Conservation (phyloP, 2,797 vertebrate genomes). For the Paratrypauchen microcephalus region DNA sequence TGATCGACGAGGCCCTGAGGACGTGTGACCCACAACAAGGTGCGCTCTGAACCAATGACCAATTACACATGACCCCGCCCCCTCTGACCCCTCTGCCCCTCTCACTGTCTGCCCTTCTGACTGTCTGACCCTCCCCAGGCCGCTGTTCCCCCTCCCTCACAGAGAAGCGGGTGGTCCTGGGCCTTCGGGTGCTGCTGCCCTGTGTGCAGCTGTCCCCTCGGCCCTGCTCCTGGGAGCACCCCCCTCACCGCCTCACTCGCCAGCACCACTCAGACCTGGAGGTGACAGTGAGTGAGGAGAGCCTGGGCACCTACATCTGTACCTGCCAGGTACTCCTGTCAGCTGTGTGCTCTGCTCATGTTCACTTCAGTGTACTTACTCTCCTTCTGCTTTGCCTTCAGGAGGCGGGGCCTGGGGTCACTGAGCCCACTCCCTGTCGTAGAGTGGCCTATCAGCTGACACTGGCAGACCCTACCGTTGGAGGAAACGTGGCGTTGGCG, state of each 20-base stretch:
- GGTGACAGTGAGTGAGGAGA: conserved; percentile 74
- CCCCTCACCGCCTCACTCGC: conserved; percentile 69
- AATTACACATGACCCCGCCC: no score
- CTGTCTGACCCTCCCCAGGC: conserved; percentile 39
- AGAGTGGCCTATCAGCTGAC: conserved; percentile 79
- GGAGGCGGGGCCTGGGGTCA: conserved; percentile 54
- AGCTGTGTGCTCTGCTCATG: neutral
- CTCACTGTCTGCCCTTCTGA: neutral
- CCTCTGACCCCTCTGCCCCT: neutral
- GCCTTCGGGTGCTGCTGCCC: conserved; percentile 79
- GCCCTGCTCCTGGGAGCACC: conserved; percentile 80
- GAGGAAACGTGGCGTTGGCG: conserved; percentile 16
- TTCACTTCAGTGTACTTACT: neutral
- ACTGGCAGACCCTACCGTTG: conserved; percentile 48
- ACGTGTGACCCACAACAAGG: conserved; percentile 60
- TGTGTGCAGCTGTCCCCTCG: conserved; percentile 81
- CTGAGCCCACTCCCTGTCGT: conserved; percentile 68
- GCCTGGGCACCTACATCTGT: conserved; percentile 80
- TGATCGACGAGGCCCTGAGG: conserved; percentile 53
- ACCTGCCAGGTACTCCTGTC: conserved; percentile 74
- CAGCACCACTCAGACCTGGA: conserved; percentile 78
- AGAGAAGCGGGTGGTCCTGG: conserved; percentile 72
- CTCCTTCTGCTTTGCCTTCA: conserved; percentile 17
- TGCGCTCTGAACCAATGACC: conserved; percentile 15
- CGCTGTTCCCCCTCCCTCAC: conserved; percentile 64